Conservation (phyloP, 2,797 vertebrate species). For the Morelia viridis region DNA sequence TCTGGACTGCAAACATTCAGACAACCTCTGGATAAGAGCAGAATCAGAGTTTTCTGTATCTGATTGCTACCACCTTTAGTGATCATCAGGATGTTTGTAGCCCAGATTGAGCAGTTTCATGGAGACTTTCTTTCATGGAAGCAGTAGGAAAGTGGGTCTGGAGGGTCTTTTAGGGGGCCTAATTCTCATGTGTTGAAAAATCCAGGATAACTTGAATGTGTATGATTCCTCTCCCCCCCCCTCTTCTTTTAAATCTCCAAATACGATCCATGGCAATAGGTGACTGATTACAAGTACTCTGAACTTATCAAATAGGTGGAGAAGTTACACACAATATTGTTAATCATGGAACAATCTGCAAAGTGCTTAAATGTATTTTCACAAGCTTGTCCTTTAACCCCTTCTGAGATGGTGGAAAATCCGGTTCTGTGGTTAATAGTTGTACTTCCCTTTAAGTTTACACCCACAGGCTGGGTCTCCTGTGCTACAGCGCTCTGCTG, state of each 20-base stretch:
- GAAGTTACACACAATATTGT: not conserved
- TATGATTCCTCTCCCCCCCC: not conserved
- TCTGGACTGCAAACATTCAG: not conserved
- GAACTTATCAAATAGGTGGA: not conserved
- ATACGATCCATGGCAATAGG: not conserved
- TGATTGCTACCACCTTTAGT: not conserved
- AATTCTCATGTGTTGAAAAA: not conserved
- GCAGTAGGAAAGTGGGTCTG: not conserved
- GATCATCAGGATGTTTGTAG: not conserved
- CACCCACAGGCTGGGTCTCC: constrained; percentile 58
- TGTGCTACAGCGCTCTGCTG: constrained; percentile 16
- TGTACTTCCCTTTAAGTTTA: constrained; percentile 69
- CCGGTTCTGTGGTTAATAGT: constrained; percentile 72
- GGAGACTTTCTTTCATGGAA: not conserved
- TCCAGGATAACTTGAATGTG: not conserved
- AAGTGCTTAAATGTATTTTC: constrained; percentile 15
- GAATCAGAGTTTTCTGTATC: not conserved
- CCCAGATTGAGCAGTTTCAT: not conserved
- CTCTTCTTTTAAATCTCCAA: not conserved
- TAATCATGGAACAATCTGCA: not conserved
- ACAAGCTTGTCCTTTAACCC: constrained; percentile 57
- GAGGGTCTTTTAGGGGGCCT: not conserved
- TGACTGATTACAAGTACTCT: not conserved
- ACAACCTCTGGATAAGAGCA: not conserved
- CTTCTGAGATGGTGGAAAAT: constrained; percentile 72